A percentile compares a stretch with the other conserved stretches of the same genome.
phyloP scores from a whole-genome alignment of 2,888 invertebrate genomes.

The Synergus japonicus region DNA sequence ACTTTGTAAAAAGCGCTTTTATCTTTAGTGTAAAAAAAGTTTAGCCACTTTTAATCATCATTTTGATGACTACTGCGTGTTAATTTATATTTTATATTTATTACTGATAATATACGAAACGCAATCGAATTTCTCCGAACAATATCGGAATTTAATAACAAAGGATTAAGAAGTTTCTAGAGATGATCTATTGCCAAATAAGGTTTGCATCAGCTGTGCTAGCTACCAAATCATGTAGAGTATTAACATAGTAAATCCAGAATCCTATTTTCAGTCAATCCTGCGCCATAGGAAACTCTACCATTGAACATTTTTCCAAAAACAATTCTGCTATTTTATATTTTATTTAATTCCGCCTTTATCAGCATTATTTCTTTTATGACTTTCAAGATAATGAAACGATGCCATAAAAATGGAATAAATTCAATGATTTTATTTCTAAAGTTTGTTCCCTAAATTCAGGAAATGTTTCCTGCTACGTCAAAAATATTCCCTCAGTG shows the following conservation, averaged over 20 bases:
- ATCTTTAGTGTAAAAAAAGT: no score
- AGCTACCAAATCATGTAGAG: no score
- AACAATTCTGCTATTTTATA: background rate
- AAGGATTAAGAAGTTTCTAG: background rate
- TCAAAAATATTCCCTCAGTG: background rate
- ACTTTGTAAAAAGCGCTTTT: no score
- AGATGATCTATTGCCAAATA: background rate
- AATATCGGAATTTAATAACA: background rate
- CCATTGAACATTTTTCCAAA: background rate
- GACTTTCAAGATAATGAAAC: background rate
- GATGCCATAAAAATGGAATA: background rate
- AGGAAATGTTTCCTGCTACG: background rate
- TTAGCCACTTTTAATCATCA: no score
- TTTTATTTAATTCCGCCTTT: background rate
- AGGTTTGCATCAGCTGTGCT: background rate
- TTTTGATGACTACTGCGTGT: background rate
- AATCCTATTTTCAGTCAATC: background rate
- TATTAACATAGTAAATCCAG: background rate
- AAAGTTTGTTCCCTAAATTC: background rate
- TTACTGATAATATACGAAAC: background rate
- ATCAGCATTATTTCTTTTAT: background rate
- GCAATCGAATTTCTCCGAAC: background rate
- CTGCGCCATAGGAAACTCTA: no score
- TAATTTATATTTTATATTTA: background rate
- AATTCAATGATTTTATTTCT: constrained; percentile 1